Base-by-base conservation (phyloP, 1,140 invertebrate species). In the Zaprionus kolodkinae region DNA sequence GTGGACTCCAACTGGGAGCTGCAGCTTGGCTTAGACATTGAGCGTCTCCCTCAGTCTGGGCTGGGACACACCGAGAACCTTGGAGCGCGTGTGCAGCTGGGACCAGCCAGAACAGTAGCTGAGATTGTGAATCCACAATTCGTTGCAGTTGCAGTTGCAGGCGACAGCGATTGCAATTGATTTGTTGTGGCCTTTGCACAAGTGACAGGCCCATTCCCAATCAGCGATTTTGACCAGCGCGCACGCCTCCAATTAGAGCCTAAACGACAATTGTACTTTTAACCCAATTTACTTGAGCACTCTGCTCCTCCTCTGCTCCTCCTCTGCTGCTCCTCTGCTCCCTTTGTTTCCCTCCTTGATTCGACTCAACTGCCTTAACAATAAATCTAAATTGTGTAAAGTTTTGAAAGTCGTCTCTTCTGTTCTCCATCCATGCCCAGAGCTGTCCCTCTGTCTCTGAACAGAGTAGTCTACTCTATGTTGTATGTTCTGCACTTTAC, bases 181-280 rank as follows among this genome's bases (percentile, higher is more conserved):
- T 88, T 88, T 88, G 84, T 88, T 88, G 81, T 75, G 73, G 80
- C 77, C 77, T 88, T 79, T 80, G 84, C 70, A 73, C 80, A 83
- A 83, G 84, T 88, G 84, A 87, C 80, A 87, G 77, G 75, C 79
- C 64, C 68, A 78, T 68, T 88, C 77, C 77, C 84, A 89, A 89
- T 87, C 84, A 84, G 84, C 62, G 73, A 76, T 71, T 63, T 76
- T 33, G 80, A 72, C 63, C 87, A 65, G 73, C 75, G 73, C 75
- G 70, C 84, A 88, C 84, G 84, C 84, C 84, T 88, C 84, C 84
- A 88, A 88, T 88, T 88, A 88, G 84, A 88, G 84, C 73, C 77
- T 88, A 88, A 88, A 88, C 73, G 84, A 88, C 84, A 88, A 88
- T 88, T 88, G 84, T 88, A 87, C 84, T 87, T 87, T 87, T 87